Conservation (phyloP, 2,797 vertebrate species). For the Pristis pectinata region DNA sequence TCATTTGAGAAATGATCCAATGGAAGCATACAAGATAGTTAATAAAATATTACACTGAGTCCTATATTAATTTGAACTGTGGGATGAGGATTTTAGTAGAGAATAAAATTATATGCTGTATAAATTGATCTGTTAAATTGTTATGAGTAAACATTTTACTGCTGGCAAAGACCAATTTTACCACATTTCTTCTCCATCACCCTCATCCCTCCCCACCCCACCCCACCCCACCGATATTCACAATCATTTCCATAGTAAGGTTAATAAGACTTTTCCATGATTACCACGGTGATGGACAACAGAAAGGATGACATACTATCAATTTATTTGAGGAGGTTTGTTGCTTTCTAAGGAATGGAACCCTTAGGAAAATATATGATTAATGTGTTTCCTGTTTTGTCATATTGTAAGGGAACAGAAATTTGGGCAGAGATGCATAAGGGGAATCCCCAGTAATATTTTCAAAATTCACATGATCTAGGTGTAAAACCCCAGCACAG, state of each 20-base stretch:
- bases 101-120: not conserved
- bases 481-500: not conserved
- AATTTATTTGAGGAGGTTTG: not conserved
- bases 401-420: not conserved
- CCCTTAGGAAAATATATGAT: not conserved
- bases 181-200: too few species aligned
- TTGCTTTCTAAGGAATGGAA: not conserved
- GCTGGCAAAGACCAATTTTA: not conserved
- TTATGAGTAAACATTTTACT: not conserved
- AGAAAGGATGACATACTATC: not conserved
- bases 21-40: not conserved
- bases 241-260: not conserved
- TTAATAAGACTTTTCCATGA: not conserved
- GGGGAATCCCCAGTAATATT: not conserved
- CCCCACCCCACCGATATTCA: not conserved
- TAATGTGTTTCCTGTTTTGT: not conserved
- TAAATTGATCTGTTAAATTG: not conserved
- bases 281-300: not conserved
- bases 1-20: not conserved
- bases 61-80: not conserved
- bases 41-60: not conserved
- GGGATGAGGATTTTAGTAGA: not conserved
- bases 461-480: not conserved
- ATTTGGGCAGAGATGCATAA: too few species aligned
- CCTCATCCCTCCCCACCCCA: not conserved